Base-by-base conservation (phyloP, 2,888 invertebrate species). In the Parnassius smintheus region DNA sequence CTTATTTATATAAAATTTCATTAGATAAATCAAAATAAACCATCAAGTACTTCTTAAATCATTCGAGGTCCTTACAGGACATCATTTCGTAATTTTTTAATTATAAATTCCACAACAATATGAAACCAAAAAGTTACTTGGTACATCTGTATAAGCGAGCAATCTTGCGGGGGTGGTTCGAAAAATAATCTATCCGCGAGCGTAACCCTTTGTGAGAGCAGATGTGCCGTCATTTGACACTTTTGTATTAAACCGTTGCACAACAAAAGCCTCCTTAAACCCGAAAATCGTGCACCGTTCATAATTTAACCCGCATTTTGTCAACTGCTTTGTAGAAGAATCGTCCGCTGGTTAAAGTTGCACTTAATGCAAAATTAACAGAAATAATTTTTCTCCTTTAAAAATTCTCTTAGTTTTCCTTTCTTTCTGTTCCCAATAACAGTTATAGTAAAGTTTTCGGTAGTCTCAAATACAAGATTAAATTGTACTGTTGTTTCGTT, bases 181-280 rank as follows among this genome's bases (percentile, higher is more conserved):
- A 86, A 90, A 91, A 91, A 91, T 91, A 91, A 91, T 91, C 89
- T 86, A 88, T 87, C 88, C 84, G 78, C 76, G 74, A 75, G 77
- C 76, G 80, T 86, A 91, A 91, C 91, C 91, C 91, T 91, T 91
- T 91, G 90, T 88, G 84, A 75, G 73, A 80, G 86, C 91, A 91
- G 91, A 91, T 91, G 91, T 86, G 89, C 88, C 88, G 91, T 91
- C 91, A 91, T 91, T 91, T 88, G 91, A 91, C 91, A 91, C 91
- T 91, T 91, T 90, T 91, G 91, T 91, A 91, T 90, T 91, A 91
- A 87, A 86, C 86, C 87, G 87, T 91, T 91, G 91, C 91, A 91
- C 91, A 90, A 91, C 91, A 91, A 91, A 86, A 86, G 87, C 84
- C 85, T 84, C 88, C 90, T 90, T 90, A 85, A 87, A 85, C 84